Percentiles rank a stretch among this genome's conserved stretches.
phyloP scores from a whole-genome alignment of 2,113 vertebrate species.

The Coturnix japonica region DNA sequence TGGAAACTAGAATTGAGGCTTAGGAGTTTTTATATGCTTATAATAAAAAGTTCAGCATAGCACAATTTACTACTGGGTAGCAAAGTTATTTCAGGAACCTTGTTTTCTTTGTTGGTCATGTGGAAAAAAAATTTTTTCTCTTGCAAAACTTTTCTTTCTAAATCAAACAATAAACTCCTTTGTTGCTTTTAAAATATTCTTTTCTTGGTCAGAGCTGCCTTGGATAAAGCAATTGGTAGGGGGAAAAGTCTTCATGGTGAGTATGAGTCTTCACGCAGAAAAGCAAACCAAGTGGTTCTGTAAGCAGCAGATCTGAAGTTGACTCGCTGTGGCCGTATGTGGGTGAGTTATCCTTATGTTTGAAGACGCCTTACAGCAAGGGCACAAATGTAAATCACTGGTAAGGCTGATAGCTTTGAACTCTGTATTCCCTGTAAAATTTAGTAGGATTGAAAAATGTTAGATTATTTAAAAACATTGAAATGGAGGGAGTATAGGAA shows the following conservation, averaged over 20 bases:
- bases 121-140: not conserved
- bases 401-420: not conserved
- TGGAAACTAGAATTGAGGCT: not conserved
- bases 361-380: not conserved
- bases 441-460: not conserved
- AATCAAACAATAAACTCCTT: not conserved
- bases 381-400: not conserved
- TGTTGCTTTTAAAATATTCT: fast-evolving
- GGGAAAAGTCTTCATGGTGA: not conserved
- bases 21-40: not conserved
- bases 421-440: not conserved
- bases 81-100: not conserved
- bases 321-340: not conserved
- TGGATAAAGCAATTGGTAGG: not conserved
- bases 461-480: not conserved
- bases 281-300: not conserved
- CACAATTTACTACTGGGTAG: fast-evolving
- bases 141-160: constrained; percentile 2
- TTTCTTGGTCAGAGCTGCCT: not conserved
- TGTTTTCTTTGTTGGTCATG: not conserved
- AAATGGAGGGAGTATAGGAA: not conserved
- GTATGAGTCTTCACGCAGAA: not conserved
- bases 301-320: not conserved
- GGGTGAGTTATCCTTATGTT: not conserved
- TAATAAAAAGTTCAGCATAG: fast-evolving